Conservation (phyloP, 2,113 vertebrate species). For the Sterrhoptilus dennistouni region DNA sequence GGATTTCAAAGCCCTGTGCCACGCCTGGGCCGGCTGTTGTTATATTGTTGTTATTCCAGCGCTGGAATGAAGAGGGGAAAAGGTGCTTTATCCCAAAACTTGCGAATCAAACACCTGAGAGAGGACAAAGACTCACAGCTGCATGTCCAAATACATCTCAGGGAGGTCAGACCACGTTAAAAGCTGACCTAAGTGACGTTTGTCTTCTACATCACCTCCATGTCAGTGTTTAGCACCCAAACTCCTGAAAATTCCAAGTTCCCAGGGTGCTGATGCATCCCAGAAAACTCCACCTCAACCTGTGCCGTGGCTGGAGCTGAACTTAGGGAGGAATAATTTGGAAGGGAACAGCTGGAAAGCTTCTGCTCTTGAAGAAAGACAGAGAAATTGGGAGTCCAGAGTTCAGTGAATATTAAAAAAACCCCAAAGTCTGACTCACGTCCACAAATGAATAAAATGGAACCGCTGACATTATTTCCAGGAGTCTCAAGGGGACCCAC, state of each 20-base stretch:
- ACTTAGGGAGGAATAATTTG: background rate
- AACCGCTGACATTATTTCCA: background rate
- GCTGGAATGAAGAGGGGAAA: background rate
- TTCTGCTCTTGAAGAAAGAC: background rate
- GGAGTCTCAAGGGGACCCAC: background rate
- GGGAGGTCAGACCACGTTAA: rapidly evolving
- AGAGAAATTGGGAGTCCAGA: background rate
- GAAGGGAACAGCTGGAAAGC: background rate
- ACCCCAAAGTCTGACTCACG: background rate
- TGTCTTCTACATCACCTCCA: background rate
- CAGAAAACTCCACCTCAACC: background rate
- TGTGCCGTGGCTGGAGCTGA: background rate
- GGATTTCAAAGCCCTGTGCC: background rate
- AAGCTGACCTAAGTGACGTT: background rate
- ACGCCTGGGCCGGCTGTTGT: background rate
- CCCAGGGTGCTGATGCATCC: background rate
- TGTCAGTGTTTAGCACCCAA: background rate
- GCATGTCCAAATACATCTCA: background rate
- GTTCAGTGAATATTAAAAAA: background rate
- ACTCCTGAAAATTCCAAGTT: background rate
- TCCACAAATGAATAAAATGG: background rate
- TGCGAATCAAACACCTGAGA: background rate
- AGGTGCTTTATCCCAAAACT: background rate
- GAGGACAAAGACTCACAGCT: background rate
- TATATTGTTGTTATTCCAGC: too few relatives aligned